Evolutionary conservation across 2,888 invertebrate species (phyloP), one percentile per base, ranked within the genome.

Genomic region (Artemia sp.): DNA sequence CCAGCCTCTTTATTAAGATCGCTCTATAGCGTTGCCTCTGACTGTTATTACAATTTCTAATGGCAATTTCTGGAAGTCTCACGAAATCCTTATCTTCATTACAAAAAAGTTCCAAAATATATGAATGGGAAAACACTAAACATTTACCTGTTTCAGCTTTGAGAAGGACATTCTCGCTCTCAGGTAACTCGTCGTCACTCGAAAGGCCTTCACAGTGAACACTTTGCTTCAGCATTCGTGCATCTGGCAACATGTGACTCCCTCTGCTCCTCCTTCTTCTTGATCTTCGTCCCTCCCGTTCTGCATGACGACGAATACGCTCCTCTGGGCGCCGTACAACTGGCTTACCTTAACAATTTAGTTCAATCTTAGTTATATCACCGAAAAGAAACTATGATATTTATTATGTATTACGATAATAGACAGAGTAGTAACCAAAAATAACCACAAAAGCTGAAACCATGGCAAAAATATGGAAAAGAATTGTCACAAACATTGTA

Each of bases 171-270:
- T 77, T 74, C 73, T 88, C 87, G 73, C 90, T 86, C 76, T 89
- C 92, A 38, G 90, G 89, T 76, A 93, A 88, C 78, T 95, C 95
- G 77, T 97, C 96, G 77, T 97, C 97, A 75, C 92, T 93, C 67
- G 94, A 94, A 86, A 95, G 88, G 0, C 96, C 96, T 77, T 96
- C 96, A 71, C 90, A 85, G 77, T 96, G 95, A 10, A 81, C 79
- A 68, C 81, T 79, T 38, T 82, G 81, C 69, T 83, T 83, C 58
- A 58, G 10, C 58, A 58, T 58, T 14, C n/a, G n/a, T 19, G 19
- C 58, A 14, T 58, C 58, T 14, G 58, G 58, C 10, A 19, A 8
- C 19, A 58, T n/a, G 19, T 58, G 8, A 70, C 85, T 82, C 77
- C 93, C 92, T 52, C 94, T 81, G 12, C 84, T 85, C 75, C 90